A percentile compares a stretch with the other conserved stretches of the same genome.
Evolutionary conservation across 2,888 invertebrate species (phyloP).

Genomic region (Lepas anatifera): DNA sequence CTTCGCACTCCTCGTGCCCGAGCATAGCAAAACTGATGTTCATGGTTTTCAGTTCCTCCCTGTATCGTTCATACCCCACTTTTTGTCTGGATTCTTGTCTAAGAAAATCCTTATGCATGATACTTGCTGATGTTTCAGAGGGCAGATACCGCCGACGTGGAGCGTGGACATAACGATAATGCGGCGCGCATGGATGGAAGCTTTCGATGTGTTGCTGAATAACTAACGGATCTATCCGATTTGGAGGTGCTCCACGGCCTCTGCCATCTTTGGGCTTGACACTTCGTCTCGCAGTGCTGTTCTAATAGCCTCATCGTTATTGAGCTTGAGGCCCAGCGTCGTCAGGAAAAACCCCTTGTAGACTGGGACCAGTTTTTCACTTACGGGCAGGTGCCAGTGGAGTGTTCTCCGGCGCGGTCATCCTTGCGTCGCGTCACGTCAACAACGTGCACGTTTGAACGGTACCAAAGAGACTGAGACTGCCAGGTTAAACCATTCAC

Average conservation of each 20-base stretch:
- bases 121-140: not conserved
- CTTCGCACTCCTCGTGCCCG: not conserved
- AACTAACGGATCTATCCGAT: not conserved
- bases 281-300: not conserved
- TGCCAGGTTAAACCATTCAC: no score
- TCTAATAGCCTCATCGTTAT: not conserved
- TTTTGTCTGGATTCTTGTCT: not conserved
- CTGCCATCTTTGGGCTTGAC: not conserved
- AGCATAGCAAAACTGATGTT: not conserved
- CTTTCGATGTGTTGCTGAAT: not conserved
- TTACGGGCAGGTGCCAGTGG: not conserved
- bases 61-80: not conserved
- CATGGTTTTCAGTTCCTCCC: not conserved
- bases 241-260: not conserved
- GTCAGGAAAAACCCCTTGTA: not conserved
- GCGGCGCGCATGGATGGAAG: not conserved
- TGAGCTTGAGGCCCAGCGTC: no score
- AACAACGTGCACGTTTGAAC: no score
- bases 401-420: not conserved
- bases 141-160: not conserved
- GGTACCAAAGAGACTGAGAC: no score
- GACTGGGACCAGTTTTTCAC: not conserved
- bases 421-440: no score
- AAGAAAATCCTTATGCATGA: not conserved
- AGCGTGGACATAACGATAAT: not conserved